Base-by-base conservation (phyloP, 2,797 vertebrate species). In the Arctocebus calabarensis region DNA sequence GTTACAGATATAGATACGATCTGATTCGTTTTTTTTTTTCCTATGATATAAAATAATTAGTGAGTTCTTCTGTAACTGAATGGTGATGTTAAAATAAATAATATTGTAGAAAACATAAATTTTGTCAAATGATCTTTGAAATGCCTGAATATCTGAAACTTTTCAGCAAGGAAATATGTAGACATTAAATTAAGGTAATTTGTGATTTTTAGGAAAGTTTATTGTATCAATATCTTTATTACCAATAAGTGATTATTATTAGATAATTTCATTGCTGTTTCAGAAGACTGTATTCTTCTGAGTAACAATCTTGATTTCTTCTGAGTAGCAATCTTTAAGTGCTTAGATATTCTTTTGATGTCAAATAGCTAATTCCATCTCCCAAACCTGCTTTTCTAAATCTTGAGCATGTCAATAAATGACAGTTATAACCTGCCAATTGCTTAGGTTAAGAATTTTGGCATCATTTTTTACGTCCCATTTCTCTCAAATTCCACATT, bases 291-390 rank as follows among this genome's bases (percentile, higher is more conserved):
- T 91, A 68, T 84, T 84, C 55, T 91, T 83, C 62, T 55, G 43
- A 27, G 12, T 66, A 88, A 57, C 37, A 48, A 16, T 45, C 59
- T 91, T 52, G 55, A 82, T 85, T 66, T 87, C 37, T 83, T 82
- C 64, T 82, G 37, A 64, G 11, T 82, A 64, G 64, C 32, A 70
- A 1, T 32, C 59, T 88, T 73, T 52, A 52, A 25, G 40, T 90
- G 25, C 79, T 92, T 59, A 61, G 77, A 64, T 79, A 89, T 92
- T 87, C 45, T 93, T 91, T 93, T 70, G 3, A 86, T 70, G 10
- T 23, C 52, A 84, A 59, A 37, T 71, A 12, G 68, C 25, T 34
- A 19, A 37, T 73, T n/a, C 19, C 19, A 55, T 86, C n/a, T 43
- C 48, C 32, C 22, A 85, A 66, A 90, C 17, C 22, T 84, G 17